Evolutionary conservation across 2,888 invertebrate species (phyloP), one percentile per base, ranked within the genome.

Genomic region (Polyploca ridens): DNA sequence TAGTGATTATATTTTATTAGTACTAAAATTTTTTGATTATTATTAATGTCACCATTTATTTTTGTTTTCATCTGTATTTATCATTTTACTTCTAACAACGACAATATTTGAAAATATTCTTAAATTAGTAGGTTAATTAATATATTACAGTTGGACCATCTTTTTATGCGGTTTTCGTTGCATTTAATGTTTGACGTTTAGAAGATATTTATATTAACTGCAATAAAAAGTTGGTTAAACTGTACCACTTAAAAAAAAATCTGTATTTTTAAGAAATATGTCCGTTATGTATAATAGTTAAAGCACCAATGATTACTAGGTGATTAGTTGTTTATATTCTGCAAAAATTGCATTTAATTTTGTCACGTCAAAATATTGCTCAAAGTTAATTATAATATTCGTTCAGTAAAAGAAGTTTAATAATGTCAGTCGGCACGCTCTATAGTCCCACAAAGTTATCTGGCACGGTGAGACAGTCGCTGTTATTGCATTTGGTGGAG

Each of bases 231-330:
- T 59, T 59, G 33, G 33, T 35, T 35, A 59, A 59, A 59, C 59
- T 33, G 35, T 35, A 59, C 59, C 10, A 33, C 33, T 59, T 59
- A 14, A 14, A 35, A 14, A 46, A 49, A 33, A 7, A 62, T 62
- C 27, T 33, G 19, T 63, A 33, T 41, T n/a, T 41, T n/a, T 46
- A 35, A 38, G 33, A 63, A 38, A 63, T 33, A 27, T 16, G 8
- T 19, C 38, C 38, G 10, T 19, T 60, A 63, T 61, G 68, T 76
- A 77, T 67, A 64, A 64, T 78, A 79, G 70, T 73, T 75, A 78
- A 78, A 27, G 83, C 86, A 91, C 90, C 92, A 92, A 93, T 91
- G 90, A 92, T 83, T 80, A 83, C 81, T 88, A 46, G 6, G n/a
- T 46, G 85, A 78, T 77, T 81, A 79, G 75, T 76, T 79, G 74